Conservation (phyloP, 2,113 vertebrate species). For the Irena cyanogastra region DNA sequence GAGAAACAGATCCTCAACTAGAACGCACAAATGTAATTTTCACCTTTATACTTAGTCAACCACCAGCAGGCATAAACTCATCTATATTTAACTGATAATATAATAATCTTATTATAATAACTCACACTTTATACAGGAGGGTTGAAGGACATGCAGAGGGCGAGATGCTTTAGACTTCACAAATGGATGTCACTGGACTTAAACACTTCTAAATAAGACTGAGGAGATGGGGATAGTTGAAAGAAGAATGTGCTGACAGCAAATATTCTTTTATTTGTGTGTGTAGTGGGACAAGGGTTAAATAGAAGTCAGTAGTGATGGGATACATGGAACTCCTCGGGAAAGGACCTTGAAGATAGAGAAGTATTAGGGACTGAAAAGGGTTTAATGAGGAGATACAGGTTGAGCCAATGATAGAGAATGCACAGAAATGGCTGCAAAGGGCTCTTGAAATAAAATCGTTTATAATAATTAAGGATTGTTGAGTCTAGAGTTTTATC, state of each 20-base stretch:
- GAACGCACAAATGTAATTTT: not conserved
- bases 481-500: not conserved
- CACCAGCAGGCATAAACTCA: not conserved
- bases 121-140: not conserved
- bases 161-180: not conserved
- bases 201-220: not conserved
- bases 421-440: not conserved
- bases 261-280: not conserved
- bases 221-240: not conserved
- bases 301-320: not conserved
- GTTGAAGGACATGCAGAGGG: not conserved
- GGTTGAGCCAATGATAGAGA: fast-evolving
- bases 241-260: not conserved
- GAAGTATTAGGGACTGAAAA: not conserved
- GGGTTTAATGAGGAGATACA: not conserved
- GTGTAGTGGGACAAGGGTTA: not conserved
- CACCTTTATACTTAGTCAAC: not conserved
- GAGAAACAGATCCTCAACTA: not conserved
- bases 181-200: not conserved
- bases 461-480: not conserved
- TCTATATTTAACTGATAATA: not conserved
- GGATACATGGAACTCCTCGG: not conserved
- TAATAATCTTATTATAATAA: not conserved
- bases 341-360: not conserved
- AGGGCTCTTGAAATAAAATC: not conserved